Conservation (phyloP, 1,140 invertebrate species). For the Zaprionus camerounensis region DNA sequence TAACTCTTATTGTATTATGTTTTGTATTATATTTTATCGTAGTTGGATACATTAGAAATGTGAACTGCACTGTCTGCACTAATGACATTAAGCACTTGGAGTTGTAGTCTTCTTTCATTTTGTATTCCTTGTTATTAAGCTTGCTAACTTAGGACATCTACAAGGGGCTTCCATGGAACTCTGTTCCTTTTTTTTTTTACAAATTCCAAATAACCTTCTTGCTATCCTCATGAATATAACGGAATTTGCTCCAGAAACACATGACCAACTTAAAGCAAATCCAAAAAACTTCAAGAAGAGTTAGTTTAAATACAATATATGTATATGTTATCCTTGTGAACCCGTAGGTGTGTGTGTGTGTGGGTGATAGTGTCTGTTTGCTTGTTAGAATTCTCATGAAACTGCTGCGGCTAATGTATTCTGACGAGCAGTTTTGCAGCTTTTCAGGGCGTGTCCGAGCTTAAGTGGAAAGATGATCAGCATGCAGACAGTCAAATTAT, state of each 20-base stretch:
- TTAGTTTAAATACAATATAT: background rate
- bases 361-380: background rate
- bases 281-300: background rate
- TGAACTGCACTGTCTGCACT: no score
- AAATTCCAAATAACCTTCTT: background rate
- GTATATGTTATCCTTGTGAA: background rate
- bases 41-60: no score
- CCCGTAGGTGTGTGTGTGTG: background rate
- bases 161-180: no score
- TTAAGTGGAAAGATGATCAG: slow-evolving; percentile 4
- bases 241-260: background rate
- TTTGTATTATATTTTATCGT: no score
- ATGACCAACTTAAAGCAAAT: background rate
- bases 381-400: background rate
- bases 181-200: background rate
- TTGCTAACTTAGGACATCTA: no score
- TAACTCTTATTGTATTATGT: slow-evolving; percentile 38
- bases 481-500: slow-evolving; percentile 5
- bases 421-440: slow-evolving; percentile 1
- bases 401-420: background rate
- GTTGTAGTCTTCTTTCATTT: no score
- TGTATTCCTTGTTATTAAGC: no score
- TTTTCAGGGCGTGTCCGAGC: slow-evolving; percentile 2
- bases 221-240: background rate
- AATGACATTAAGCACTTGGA: no score